A percentile compares a stretch with the other conserved stretches of the same genome.
Evolutionary conservation across 2,113 vertebrate genomes (phyloP).

Genomic region (Zosterops lateralis): DNA sequence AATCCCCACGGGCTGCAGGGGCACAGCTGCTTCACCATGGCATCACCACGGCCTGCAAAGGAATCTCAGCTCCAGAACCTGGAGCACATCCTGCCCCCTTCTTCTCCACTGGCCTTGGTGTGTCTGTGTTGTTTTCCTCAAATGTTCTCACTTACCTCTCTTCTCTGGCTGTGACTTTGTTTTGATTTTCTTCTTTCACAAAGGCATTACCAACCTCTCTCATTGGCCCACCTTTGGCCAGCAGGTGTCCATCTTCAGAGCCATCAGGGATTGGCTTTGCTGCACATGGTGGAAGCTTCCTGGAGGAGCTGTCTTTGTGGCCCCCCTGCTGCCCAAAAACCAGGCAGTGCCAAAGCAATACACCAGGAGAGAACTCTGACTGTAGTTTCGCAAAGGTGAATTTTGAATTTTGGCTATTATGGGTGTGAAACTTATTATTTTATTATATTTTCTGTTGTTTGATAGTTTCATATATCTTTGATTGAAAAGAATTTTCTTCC

Average conservation of each 20-base stretch:
- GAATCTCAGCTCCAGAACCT: rapidly evolving
- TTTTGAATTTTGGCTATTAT: background rate
- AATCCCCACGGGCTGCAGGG: background rate
- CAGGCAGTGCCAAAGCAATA: background rate
- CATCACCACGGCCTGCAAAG: background rate
- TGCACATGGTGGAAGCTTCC: background rate
- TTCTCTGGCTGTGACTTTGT: background rate
- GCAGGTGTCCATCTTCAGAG: background rate
- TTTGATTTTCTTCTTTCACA: background rate
- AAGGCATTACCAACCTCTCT: rapidly evolving
- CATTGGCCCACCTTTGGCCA: background rate
- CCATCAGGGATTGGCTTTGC: background rate
- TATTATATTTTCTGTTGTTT: background rate
- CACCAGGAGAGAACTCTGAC: background rate
- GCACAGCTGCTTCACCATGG: background rate
- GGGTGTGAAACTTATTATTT: background rate
- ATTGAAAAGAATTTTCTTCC: background rate
- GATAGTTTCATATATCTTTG: background rate
- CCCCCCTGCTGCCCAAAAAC: background rate
- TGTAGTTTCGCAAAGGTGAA: background rate
- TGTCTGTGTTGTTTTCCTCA: background rate
- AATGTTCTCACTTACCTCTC: background rate
- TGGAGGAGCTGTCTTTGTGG: background rate
- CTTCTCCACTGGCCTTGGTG: background rate
- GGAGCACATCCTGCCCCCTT: background rate